Conservation (phyloP, 2,113 vertebrate species). For the Heptranchias perlo region DNA sequence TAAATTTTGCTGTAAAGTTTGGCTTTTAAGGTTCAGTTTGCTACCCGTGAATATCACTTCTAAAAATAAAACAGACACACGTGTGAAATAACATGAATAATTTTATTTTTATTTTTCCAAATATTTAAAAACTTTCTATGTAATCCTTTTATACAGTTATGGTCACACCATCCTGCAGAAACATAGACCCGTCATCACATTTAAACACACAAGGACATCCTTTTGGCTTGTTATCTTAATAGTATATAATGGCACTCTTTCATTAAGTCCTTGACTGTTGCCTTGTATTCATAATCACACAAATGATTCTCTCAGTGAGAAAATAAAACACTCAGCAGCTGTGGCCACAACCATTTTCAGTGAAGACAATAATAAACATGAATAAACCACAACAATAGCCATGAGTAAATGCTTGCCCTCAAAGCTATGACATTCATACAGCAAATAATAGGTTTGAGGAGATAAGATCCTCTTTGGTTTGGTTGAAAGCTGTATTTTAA, state of each 20-base stretch:
- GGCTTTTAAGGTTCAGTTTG: background rate
- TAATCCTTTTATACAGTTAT: conserved; percentile 16
- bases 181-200: background rate
- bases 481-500: conserved; percentile 29
- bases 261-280: background rate
- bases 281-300: conserved; percentile 4
- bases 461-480: conserved; percentile 41
- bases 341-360: conserved; percentile 5
- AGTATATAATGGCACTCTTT: background rate
- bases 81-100: background rate
- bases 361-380: conserved; percentile 20
- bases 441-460: conserved; percentile 47
- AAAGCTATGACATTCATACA: conserved; percentile 55
- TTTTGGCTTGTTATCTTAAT: background rate
- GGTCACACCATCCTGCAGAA: background rate
- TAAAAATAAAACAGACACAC: background rate
- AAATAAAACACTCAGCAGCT: conserved; percentile 14
- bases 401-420: too few species aligned
- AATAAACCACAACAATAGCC: background rate
- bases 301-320: background rate
- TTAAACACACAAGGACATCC: background rate
- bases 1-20: background rate
- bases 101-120: conserved; percentile 23
- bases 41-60: background rate
- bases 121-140: conserved; percentile 14